A percentile compares a stretch with the other conserved stretches of the same genome.
Conservation (phyloP, 2,888 invertebrate species). For the Acleris literana region DNA sequence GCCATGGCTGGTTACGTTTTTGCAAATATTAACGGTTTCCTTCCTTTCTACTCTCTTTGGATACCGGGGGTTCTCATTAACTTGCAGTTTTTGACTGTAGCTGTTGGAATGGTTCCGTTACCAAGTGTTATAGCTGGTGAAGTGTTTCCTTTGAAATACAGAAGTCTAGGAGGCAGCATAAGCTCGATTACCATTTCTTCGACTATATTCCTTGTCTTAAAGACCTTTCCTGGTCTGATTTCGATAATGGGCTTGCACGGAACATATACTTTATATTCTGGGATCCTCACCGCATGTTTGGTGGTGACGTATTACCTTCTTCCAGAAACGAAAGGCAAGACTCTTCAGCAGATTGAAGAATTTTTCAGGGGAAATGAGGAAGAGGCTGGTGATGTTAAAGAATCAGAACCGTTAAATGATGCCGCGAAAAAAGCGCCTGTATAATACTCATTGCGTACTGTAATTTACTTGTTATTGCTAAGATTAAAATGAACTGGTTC, state of each 20-base stretch:
- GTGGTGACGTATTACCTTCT: slow-evolving; percentile 80
- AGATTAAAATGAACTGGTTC: no score
- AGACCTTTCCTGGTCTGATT: slow-evolving; percentile 83
- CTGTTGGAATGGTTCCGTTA: slow-evolving; percentile 84
- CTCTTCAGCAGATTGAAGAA: slow-evolving; percentile 86
- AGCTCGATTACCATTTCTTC: slow-evolving; percentile 82
- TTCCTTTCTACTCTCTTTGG: slow-evolving; percentile 64
- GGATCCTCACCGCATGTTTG: slow-evolving; percentile 76
- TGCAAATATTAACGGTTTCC: slow-evolving; percentile 47
- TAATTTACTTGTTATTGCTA: no score
- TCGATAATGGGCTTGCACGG: slow-evolving; percentile 76
- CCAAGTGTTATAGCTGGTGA: slow-evolving; percentile 89
- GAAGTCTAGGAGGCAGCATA: slow-evolving; percentile 85
- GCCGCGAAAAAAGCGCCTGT: no score
- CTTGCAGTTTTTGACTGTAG: slow-evolving; percentile 80
- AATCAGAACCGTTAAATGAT: slow-evolving; percentile 40
- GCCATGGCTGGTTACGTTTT: slow-evolving; percentile 74
- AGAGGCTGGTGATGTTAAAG: slow-evolving; percentile 53
- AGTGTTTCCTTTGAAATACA: slow-evolving; percentile 84
- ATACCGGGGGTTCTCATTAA: slow-evolving; percentile 76
- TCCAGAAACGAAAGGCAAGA: slow-evolving; percentile 87
- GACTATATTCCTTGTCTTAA: slow-evolving; percentile 85
- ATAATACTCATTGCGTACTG: no score
- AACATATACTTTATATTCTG: slow-evolving; percentile 83
- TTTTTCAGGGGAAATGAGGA: slow-evolving; percentile 64